Base-by-base conservation (phyloP, 2,888 invertebrate species). In the Smittia sp. region DNA sequence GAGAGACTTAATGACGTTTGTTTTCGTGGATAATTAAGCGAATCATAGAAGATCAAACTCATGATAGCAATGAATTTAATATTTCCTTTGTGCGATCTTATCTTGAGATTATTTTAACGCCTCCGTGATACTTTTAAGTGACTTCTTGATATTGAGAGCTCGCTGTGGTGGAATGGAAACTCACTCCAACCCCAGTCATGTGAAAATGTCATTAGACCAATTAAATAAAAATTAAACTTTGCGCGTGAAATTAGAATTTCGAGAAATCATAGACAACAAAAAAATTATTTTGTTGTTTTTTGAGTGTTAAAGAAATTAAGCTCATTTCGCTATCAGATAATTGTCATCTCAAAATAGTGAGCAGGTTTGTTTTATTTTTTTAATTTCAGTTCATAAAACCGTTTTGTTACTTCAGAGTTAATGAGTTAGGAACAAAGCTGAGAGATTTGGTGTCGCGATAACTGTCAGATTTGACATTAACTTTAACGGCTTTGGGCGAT, bases 41-140 rank as follows among this genome's bases (percentile, higher is more conserved):
- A 72, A 72, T 72, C 72, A 72, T 72, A 38, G 20, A 67, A 67
- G 38, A 20, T 24, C 24, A 62, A 62, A 62, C 46, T 13, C 32
- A 32, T 58, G 58, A 18, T 13, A 63, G 27, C 63, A 3, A 38
- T 32, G 62, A 72, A 72, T 72, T 72, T 62, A 72, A 72, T 72
- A 39, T 58, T 58, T 58, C 58, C 22, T 58, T 58, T 58, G 58
- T 58, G 9, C n/a, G 63, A 72, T 72, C n/a, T 72, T 72, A 72
- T 72, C 72, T 58, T 11, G 15, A 32, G 72, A 72, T 72, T 54
- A 72, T 72, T 72, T 72, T 72, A 72, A 72, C 72, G 72, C 72
- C 72, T 72, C 72, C 54, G 62, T 72, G 72, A 72, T 72, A 72
- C 58, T 62, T 72, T 72, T 72, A 72, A 70, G 18, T 58, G 70